Conservation (phyloP, 92 coral and sea anemone genomes). For the Porites lobata region DNA sequence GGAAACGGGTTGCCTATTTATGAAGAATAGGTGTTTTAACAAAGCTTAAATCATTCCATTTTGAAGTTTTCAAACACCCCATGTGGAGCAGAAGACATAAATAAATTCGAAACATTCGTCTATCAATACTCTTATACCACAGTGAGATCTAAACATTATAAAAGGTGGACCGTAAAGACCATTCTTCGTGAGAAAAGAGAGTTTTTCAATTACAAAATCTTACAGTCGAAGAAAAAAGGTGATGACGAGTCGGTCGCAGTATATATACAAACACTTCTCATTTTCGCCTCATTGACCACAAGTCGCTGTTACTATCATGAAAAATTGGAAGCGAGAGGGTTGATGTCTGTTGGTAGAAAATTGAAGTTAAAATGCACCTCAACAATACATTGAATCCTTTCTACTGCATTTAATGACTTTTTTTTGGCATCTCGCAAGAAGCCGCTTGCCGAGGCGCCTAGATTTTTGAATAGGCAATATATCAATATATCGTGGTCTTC, state of each 20-base stretch:
- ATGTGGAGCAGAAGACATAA: conserved; percentile 42
- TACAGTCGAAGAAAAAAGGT: too few species aligned
- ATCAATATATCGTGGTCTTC: not conserved
- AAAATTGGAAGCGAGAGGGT: conserved; percentile 30
- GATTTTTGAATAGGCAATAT: not conserved
- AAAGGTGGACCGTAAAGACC: not conserved
- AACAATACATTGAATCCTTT: not conserved
- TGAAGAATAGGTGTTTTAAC: conserved; percentile 15
- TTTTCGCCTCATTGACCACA: conserved; percentile 40
- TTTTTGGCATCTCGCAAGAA: not conserved
- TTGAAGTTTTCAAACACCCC: conserved; percentile 47
- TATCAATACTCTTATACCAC: conserved; percentile 26
- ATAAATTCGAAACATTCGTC: conserved; percentile 43
- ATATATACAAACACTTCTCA: conserved; percentile 5
- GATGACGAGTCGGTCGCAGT: not conserved
- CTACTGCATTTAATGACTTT: not conserved
- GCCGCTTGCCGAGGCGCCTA: not conserved
- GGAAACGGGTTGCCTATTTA: not conserved
- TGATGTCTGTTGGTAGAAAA: conserved; percentile 3
- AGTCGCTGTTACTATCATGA: conserved; percentile 7
- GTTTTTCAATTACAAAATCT: not conserved
- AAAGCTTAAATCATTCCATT: conserved; percentile 27
- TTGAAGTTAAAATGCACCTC: not conserved
- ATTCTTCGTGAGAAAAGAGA: not conserved
- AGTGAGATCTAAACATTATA: conserved; percentile 17